These are phyloP conservation scores for Epinephelus malabaricus DNA, from an alignment of 2,797 vertebrate species.

Conservation along the genomic window DNA sequence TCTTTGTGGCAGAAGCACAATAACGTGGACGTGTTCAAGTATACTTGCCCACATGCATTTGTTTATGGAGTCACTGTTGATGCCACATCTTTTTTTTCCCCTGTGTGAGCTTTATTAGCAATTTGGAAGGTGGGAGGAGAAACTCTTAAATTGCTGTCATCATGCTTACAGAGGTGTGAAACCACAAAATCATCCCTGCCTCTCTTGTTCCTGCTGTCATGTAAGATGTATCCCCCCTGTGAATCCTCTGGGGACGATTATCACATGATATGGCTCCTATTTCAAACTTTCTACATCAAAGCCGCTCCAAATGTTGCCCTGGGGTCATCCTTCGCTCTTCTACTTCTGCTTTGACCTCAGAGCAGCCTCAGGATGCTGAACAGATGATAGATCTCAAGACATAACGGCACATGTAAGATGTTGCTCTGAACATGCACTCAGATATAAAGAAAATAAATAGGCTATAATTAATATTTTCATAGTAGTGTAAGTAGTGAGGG, in stretches of 20 bases:
- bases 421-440: neutral
- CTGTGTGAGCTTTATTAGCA: slow-evolving; percentile 44
- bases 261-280: slow-evolving; percentile 45
- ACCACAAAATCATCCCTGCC: slow-evolving; percentile 29
- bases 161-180: slow-evolving; percentile 44
- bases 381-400: slow-evolving; percentile 12
- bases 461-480: neutral
- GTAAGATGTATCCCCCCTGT: slow-evolving; percentile 26
- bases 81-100: neutral
- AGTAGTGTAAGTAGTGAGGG: neutral
- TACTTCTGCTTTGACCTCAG: slow-evolving; percentile 49
- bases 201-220: slow-evolving; percentile 15
- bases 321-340: slow-evolving; percentile 26
- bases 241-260: slow-evolving; percentile 41
- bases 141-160: slow-evolving; percentile 31
- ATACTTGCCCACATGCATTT: neutral
- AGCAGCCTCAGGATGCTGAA: slow-evolving; percentile 21
- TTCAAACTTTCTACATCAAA: slow-evolving; percentile 63
- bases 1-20: slow-evolving; percentile 20
- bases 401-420: too few species aligned
- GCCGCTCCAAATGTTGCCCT: slow-evolving; percentile 34
- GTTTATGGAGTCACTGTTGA: neutral
- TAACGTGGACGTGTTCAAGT: slow-evolving; percentile 23
- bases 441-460: neutral
- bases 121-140: slow-evolving; percentile 2